phyloP scores from a whole-genome alignment of 2,888 invertebrate genomes.

The Drosophila vallismaia region DNA sequence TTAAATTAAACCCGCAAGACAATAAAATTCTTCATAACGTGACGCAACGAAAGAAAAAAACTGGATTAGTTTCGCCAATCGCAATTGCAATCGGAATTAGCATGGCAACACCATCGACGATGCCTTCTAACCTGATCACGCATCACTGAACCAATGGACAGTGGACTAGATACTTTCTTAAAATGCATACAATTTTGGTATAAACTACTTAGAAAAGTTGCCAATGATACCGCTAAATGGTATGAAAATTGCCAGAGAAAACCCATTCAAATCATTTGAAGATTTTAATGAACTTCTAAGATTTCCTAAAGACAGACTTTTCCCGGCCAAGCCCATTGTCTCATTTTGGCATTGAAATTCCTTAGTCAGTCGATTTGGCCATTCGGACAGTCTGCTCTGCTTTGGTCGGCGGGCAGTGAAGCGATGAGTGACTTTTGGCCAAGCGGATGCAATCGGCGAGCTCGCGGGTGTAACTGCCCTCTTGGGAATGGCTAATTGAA shows the following conservation, averaged over 20 bases:
- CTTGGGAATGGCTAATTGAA: conserved; percentile 36
- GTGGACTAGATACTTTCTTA: not conserved
- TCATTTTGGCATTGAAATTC: conserved; percentile 69
- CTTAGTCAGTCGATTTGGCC: conserved; percentile 34
- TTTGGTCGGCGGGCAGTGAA: conserved; percentile 51
- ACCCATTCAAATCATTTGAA: not conserved
- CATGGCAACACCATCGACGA: conserved; percentile 39
- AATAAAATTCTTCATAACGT: conserved; percentile 51
- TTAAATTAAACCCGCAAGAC: conserved; percentile 51
- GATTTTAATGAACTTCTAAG: not conserved
- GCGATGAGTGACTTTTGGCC: conserved; percentile 55
- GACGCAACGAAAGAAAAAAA: conserved; percentile 18
- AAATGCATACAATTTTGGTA: not conserved
- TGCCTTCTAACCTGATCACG: conserved; percentile 50
- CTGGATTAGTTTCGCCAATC: conserved; percentile 43
- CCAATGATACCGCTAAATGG: too few relatives aligned
- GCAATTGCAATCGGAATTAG: conserved; percentile 43
- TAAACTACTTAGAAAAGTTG: not conserved
- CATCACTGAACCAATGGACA: conserved; percentile 48
- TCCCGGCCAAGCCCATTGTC: conserved; percentile 14
- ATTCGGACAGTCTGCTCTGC: conserved; percentile 39
- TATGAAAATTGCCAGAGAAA: not conserved
- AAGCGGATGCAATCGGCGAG: conserved; percentile 55
- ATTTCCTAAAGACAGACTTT: not conserved
- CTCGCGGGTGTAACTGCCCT: conserved; percentile 36